These are phyloP conservation scores for Xenus cinereus DNA, from an alignment of 2,113 vertebrate genomes.

Conservation along the genomic window DNA sequence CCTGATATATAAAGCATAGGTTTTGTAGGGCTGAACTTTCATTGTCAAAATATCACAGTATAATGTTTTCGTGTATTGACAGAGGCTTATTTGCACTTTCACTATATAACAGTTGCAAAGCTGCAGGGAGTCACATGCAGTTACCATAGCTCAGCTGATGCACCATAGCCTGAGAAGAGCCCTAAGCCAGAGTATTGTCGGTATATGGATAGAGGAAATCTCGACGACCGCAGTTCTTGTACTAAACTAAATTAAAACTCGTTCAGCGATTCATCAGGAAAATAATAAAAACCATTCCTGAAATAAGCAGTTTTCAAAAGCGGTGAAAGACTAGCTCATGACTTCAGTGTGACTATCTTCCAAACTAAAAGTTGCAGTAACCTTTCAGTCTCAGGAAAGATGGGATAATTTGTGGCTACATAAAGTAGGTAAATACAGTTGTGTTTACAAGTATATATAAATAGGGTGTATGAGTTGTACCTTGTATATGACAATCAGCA, in stretches of 20 bases:
- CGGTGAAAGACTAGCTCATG: not conserved
- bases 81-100: not conserved
- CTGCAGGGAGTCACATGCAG: not conserved
- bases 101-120: not conserved
- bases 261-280: not conserved
- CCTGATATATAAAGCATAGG: not conserved
- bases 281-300: not conserved
- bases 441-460: not conserved
- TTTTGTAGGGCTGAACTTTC: not conserved
- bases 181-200: not conserved
- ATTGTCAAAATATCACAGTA: not conserved
- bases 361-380: not conserved
- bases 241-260: not conserved
- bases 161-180: not conserved
- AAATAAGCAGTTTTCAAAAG: not conserved
- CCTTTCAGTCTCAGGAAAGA: not conserved
- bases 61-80: not conserved
- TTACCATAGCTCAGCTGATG: not conserved
- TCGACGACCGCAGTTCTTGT: not conserved
- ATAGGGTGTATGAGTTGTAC: not conserved
- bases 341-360: not conserved
- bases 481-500: not conserved
- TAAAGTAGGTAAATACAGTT: not conserved
- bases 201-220: not conserved
- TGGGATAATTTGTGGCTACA: not conserved